Evolutionary conservation across 2,113 vertebrate species (phyloP), one percentile per base, ranked within the genome.

Genomic region (Chitala chitala): DNA sequence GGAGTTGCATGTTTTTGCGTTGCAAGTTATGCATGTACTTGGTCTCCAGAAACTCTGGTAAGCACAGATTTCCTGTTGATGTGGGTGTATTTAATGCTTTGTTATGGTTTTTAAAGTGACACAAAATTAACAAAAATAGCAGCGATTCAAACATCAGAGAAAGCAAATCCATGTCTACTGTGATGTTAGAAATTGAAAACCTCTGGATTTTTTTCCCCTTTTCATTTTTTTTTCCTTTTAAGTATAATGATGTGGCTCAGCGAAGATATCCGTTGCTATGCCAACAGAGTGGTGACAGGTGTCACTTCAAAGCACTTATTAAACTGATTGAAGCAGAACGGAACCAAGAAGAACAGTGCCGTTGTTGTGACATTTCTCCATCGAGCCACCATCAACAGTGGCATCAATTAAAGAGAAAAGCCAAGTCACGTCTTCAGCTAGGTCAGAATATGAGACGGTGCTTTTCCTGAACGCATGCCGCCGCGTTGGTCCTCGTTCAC

Each of bases 11-110:
- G 48, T 71, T 50, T 74, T 69, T 65, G 48, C 69, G 13, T 12
- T 73, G 71, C 71, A 63, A n/a, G 44, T 53, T 38, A 46, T 33
- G 71, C 70, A 42, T 13, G 31, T 31, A 33, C 48, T 42, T 64
- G 40, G 42, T 24, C 22, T 56, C 29, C n/a, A 24, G 36, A 55
- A 24, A 64, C 13, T 22, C 22, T 71, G 36, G 73, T 33, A 54
- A 71, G 36, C 33, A n/a, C 54, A 54, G 17, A 29, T 36, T 50
- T 48, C 24, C 40, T n/a, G 17, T 50, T 20, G 63, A 36, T 20
- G n/a, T 9, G 8, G 58, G 38, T 46, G 64, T 24, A 33, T 75
- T 56, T 69, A 38, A 36, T 38, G 31, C 50, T 29, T 24, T 9
- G n/a, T n/a, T 26, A 2, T 26, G n/a, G 20, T 1, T 42, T 40